phyloP scores from a whole-genome alignment of 1,140 invertebrate genomes.

The Chironomus tepperi region DNA sequence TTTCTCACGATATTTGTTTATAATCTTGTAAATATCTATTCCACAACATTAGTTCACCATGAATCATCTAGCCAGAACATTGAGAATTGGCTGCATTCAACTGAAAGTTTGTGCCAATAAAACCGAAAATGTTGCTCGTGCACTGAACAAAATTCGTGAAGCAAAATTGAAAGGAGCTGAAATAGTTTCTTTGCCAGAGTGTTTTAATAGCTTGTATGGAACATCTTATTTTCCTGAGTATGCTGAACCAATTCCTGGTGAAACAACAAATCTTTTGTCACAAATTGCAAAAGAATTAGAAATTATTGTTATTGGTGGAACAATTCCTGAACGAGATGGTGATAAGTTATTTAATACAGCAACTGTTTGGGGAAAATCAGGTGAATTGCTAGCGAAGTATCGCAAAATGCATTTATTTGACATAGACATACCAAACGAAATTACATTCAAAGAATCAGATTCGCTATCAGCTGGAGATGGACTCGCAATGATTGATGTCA shows the following conservation, averaged over 20 bases:
- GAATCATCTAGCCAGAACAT: background rate
- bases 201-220: conserved; percentile 92
- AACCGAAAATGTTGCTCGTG: conserved; percentile 61
- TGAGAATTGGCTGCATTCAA: conserved; percentile 69
- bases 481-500: conserved; percentile 65
- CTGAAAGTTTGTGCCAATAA: conserved; percentile 66
- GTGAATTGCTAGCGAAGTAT: conserved; percentile 63
- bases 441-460: conserved; percentile 89
- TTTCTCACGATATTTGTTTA: no score
- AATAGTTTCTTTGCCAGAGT: conserved; percentile 79
- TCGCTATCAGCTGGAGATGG: conserved; percentile 65
- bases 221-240: conserved; percentile 67
- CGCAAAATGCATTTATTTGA: conserved; percentile 92
- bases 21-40: no score
- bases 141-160: conserved; percentile 59
- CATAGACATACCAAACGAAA: conserved; percentile 86
- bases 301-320: conserved; percentile 80
- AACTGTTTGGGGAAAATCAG: conserved; percentile 74
- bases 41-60: background rate
- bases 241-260: conserved; percentile 75
- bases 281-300: conserved; percentile 64
- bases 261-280: conserved; percentile 60
- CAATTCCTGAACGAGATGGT: conserved; percentile 69
- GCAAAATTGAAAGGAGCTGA: conserved; percentile 63
- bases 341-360: conserved; percentile 45